These are phyloP conservation scores for Oryzias celebensis DNA, from an alignment of 2,113 vertebrate genomes.

Conservation along the genomic window DNA sequence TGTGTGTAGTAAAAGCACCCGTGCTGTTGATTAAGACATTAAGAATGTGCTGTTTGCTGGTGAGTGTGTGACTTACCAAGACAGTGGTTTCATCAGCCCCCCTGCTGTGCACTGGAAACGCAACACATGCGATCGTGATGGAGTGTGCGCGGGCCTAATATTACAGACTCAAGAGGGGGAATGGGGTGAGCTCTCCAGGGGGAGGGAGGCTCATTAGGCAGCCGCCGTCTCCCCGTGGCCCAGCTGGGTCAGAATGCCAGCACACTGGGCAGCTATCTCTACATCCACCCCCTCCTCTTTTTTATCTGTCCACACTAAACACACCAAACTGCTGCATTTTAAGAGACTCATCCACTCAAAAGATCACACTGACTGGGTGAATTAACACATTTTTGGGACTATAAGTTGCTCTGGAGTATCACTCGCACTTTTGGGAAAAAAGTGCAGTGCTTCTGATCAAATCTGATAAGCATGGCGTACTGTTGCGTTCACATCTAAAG, in stretches of 20 bases:
- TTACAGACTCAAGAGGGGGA: conserved; percentile 62
- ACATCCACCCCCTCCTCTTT: conserved; percentile 52
- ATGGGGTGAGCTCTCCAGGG: conserved; percentile 69
- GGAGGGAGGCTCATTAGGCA: conserved; percentile 77
- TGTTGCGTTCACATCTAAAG: too few species aligned
- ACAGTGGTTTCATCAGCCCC: conserved; percentile 58
- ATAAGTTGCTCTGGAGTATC: too few species aligned
- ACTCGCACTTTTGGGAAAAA: too few species aligned
- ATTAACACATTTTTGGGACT: conserved; percentile 1
- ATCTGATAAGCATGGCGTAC: too few species aligned
- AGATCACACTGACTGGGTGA: conserved; percentile 13
- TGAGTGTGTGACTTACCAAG: conserved; percentile 40
- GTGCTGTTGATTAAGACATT: conserved; percentile 26
- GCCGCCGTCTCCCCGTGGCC: conserved; percentile 67
- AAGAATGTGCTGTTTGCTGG: conserved; percentile 16
- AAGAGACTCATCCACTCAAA: conserved; percentile 24
- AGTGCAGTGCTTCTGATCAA: too few species aligned
- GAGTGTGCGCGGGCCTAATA: conserved; percentile 67
- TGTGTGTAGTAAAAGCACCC: conserved; percentile 6
- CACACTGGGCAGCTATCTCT: conserved; percentile 66
- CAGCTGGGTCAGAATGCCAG: conserved; percentile 75
- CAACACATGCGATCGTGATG: conserved; percentile 65
- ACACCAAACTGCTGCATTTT: conserved; percentile 29
- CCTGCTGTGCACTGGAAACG: conserved; percentile 58
- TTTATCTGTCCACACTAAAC: conserved; percentile 31